phyloP scores from a whole-genome alignment of 2,797 vertebrate species.

The Cheirogaleus major region DNA sequence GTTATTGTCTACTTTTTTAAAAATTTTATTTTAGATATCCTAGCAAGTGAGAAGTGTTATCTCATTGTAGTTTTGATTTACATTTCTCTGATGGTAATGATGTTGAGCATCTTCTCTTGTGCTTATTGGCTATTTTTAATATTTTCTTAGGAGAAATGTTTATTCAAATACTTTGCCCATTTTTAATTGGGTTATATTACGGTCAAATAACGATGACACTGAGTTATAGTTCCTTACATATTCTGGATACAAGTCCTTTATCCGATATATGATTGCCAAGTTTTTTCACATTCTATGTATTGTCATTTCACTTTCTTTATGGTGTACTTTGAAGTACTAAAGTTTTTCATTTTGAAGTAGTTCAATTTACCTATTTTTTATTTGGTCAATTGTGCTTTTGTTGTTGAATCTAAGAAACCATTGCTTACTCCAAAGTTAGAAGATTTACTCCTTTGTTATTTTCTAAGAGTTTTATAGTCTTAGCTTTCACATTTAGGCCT shows the following conservation, averaged over 20 bases:
- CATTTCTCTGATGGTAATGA: background rate
- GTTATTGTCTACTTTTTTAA: background rate
- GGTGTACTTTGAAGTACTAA: background rate
- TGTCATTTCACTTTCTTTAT: background rate
- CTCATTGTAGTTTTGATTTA: background rate
- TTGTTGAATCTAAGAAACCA: background rate
- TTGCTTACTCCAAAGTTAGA: background rate
- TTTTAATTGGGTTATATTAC: background rate
- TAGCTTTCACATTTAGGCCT: background rate
- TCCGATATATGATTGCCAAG: background rate
- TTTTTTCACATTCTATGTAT: background rate
- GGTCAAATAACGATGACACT: background rate
- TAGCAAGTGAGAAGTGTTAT: background rate
- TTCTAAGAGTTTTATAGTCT: background rate
- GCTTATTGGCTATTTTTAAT: background rate
- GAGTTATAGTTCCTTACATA: background rate
- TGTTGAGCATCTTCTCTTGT: background rate
- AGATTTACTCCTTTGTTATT: background rate
- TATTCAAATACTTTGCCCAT: background rate
- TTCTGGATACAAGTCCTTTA: background rate
- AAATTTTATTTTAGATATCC: background rate
- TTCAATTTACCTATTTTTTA: background rate
- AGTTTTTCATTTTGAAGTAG: background rate
- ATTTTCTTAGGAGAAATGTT: background rate
- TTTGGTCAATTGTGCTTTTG: background rate